Evolutionary conservation across 2,113 vertebrate species (phyloP), one percentile per base, ranked within the genome.

Genomic region (Vidua macroura): DNA sequence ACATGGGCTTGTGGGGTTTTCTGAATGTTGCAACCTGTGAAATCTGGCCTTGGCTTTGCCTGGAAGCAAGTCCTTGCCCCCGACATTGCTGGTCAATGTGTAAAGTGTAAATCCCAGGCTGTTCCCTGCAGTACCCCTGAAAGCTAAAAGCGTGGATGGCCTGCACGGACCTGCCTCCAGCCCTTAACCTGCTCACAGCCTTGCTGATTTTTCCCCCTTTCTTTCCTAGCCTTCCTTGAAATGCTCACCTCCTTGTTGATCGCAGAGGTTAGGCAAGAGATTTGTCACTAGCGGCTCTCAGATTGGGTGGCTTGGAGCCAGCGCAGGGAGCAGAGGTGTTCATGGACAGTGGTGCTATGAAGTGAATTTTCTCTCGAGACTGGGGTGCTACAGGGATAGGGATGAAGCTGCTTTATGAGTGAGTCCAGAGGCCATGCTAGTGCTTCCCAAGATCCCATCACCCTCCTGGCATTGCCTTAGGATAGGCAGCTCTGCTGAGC

Each of bases 21-120:
- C 41, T 49, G 87, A 87, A 87, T 96, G 94, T 96, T 3, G 91
- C 92, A 97, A 97, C 85, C 66, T 80, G 63, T 91, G 92, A 95
- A 96, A 85, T 77, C 89, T 88, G 30, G 33, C 2, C 4, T 58
- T 91, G 74, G 55, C 73, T 67, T 76, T 96, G 96, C 92, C 93
- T 95, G 95, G 96, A 95, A 95, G 76, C 0, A 3, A 89, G 24
- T 31, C 70, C 30, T 59, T 69, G 37, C 37, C 52, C 46, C 43
- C 6, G 0, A 41, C 21, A 8, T 58, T 74, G 74, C 56, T 67
- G 52, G 41, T 83, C 48, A 85, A 13, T 24, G 73, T 62, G 55
- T 27, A 30, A 13, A 58, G 15, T 64, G 46, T 86, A 72, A 85
- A 63, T 52, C 60, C 82, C 82, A 58, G 55, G 56, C 5, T 46